Evolutionary conservation across 2,113 vertebrate genomes (phyloP).

Genomic region (Heliornis fulica): DNA sequence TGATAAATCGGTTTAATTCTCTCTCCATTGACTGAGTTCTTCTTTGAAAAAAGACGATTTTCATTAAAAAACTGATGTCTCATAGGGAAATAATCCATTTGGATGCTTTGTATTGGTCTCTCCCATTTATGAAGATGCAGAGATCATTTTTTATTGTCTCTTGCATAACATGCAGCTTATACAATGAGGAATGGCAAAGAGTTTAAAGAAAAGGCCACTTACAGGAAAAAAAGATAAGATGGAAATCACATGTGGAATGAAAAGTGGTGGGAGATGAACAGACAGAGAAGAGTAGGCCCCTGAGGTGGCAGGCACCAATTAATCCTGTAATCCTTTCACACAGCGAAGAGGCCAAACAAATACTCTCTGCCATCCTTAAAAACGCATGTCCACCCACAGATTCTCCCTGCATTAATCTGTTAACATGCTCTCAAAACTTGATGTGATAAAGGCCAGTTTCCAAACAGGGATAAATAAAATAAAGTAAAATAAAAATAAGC

Average conservation of each 20-base stretch:
- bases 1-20: neutral
- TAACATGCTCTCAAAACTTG: neutral
- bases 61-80: neutral
- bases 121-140: neutral
- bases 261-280: neutral
- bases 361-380: neutral
- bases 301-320: neutral
- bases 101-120: neutral
- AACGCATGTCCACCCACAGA: neutral
- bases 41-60: neutral
- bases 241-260: neutral
- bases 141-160: neutral
- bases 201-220: neutral
- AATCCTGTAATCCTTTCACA: neutral
- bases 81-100: neutral
- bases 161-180: neutral
- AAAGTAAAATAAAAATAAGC: neutral
- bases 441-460: neutral
- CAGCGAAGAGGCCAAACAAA: neutral
- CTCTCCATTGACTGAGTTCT: neutral
- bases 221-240: neutral
- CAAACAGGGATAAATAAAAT: neutral
- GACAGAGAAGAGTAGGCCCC: neutral
- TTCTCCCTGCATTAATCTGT: neutral
- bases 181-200: neutral